Base-by-base conservation (phyloP, 2,113 vertebrate species). In the Thamnophis sirtalis region DNA sequence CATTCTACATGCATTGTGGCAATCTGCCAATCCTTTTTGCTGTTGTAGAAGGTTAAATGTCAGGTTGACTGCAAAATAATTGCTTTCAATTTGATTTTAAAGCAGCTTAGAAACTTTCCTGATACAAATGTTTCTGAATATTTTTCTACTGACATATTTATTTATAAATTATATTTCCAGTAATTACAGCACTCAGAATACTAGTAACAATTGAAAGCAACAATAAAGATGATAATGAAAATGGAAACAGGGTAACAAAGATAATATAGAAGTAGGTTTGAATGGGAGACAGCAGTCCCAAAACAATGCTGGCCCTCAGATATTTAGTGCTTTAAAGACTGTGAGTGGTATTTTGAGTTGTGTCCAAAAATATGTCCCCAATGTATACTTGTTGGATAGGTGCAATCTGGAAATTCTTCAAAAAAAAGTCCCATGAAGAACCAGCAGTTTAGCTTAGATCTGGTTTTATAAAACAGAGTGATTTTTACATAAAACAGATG, bases 91-190 rank as follows among this genome's bases (percentile, higher is more conserved):
- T 86, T 49, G 5, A 86, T 86, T 51, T 86, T 86, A 51, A 21
- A 53, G 19, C 92, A 84, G 89, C 38, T 93, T 51, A 10, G 54
- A 24, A 89, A 91, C 92, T 24, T 21, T 91, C 26, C 53, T 89
- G 87, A 86, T 43, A 21, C 33, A 93, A 38, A 38, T 93, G 86
- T 63, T 11, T 11, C 58, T 50, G n/a, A 90, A 53, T 51, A 48
- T 88, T 88, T 93, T 93, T 93, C 93, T 93, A 21, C 58, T 93
- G 10, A 56, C 87, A 95, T 92, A 87, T 0, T 0, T 90, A 9
- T 4, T 33, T 90, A 56, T 85, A 73, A 68, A 73, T 13, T 91
- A 60, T 28, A 56, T n/a, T 33, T 87, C 19, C 51, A 49, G n/a
- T n/a, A n/a, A 22, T 85, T 49, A 49, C 43, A 85, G 43, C 43